Evolutionary conservation across 2,113 vertebrate genomes (phyloP).

Genomic region (Vimba vimba): DNA sequence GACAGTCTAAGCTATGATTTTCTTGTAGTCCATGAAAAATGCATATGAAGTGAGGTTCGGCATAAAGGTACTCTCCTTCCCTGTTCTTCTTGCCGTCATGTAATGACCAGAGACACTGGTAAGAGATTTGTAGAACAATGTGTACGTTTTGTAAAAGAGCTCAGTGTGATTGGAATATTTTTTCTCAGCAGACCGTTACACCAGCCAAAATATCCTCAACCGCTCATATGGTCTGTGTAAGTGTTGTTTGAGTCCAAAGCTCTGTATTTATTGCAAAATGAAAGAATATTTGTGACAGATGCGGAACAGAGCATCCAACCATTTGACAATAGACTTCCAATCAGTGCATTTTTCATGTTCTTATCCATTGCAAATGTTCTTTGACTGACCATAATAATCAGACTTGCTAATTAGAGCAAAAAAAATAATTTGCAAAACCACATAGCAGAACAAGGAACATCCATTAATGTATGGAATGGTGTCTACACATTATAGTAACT

Average conservation of each 20-base stretch:
- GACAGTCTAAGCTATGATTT: neutral
- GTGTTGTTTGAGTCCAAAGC: neutral
- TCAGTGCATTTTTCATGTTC: neutral
- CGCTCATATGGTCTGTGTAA: neutral
- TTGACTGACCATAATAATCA: constrained; percentile 4
- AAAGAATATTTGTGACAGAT: constrained; percentile 1
- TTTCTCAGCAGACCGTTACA: neutral
- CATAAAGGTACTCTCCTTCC: neutral
- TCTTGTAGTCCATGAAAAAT: constrained; percentile 14
- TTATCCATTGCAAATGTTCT: neutral
- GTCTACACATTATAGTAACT: neutral
- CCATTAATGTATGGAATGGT: neutral
- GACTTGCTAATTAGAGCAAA: neutral
- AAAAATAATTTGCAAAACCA: neutral
- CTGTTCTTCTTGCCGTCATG: neutral
- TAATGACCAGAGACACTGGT: neutral
- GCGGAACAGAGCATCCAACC: neutral
- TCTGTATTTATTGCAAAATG: neutral
- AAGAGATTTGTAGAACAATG: constrained; percentile 7
- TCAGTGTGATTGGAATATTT: neutral
- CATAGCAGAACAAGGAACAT: neutral
- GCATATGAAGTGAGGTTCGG: neutral
- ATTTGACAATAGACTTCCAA: neutral
- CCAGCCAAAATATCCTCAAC: neutral
- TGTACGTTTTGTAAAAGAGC: constrained; percentile 2